Evolutionary conservation across 2,113 vertebrate genomes (phyloP).

Genomic region (Dolichallabes microphthalmus): DNA sequence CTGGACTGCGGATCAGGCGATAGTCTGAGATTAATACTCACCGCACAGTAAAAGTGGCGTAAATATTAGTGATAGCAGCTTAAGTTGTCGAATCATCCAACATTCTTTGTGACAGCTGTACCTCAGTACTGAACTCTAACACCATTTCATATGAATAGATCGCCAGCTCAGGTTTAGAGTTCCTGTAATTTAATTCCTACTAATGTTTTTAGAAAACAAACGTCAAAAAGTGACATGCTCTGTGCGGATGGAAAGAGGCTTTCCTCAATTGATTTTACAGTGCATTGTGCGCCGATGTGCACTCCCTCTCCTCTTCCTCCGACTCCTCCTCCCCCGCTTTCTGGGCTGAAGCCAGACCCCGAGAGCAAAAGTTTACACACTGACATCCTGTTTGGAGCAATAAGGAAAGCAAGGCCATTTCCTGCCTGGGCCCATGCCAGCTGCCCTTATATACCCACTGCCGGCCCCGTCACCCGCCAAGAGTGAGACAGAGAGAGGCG

Average conservation of each 20-base stretch:
- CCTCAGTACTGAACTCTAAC: background rate
- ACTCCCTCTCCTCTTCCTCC: constrained; percentile 1
- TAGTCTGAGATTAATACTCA: constrained; percentile 2
- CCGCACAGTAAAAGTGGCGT: background rate
- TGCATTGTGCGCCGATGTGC: background rate
- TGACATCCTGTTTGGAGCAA: constrained; percentile 80
- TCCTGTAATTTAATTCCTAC: background rate
- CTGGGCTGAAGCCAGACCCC: constrained; percentile 65
- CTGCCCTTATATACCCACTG: constrained; percentile 34
- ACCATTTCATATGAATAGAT: background rate
- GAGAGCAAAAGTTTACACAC: constrained; percentile 75
- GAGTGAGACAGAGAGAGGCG: background rate
- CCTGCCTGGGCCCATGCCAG: constrained; percentile 66
- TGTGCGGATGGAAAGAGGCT: constrained; percentile 11
- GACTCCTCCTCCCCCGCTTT: constrained; percentile 30
- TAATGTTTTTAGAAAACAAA: background rate
- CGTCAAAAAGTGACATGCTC: background rate
- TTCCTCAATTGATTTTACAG: constrained; percentile 18
- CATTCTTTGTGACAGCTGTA: background rate
- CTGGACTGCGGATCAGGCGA: background rate
- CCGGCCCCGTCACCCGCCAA: constrained; percentile 20
- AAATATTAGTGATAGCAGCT: background rate
- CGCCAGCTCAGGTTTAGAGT: background rate
- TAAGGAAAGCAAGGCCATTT: constrained; percentile 75
- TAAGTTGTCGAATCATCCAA: background rate